Conservation (phyloP, 1,140 invertebrate genomes). For the Tetranychus urticae region DNA sequence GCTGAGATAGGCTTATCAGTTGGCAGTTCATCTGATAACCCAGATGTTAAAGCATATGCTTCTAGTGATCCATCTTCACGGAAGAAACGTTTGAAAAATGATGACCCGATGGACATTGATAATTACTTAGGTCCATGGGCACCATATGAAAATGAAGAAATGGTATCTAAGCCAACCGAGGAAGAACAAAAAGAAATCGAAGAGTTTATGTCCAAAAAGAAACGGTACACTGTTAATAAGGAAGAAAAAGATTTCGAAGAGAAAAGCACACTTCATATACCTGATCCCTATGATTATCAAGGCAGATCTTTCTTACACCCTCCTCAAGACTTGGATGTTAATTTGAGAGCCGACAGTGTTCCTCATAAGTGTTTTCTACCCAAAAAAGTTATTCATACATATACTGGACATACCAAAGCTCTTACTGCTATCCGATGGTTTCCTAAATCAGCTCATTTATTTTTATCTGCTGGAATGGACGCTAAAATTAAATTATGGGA, state of each 20-base stretch:
- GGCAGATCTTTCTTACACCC: conserved; percentile 78
- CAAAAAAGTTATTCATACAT: conserved; percentile 85
- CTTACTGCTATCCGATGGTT: conserved; percentile 88
- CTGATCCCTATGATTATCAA: conserved; percentile 85
- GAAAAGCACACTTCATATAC: conserved; percentile 80
- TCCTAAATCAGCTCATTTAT: conserved; percentile 73
- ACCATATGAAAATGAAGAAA: conserved; percentile 68
- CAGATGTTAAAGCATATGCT: conserved; percentile 36
- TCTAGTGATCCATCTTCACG: conserved; percentile 31
- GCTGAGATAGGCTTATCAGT: background rate
- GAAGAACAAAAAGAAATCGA: conserved; percentile 80
- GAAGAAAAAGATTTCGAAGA: conserved; percentile 79
- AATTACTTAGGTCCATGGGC: conserved; percentile 96
- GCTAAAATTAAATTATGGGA: conserved; percentile 94
- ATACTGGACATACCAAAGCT: conserved; percentile 92
- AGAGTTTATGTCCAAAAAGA: conserved; percentile 69
- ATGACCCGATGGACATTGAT: conserved; percentile 69
- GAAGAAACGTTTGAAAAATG: conserved; percentile 71
- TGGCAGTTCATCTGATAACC: conserved; percentile 47
- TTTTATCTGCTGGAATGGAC: conserved; percentile 91
- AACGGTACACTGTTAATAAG: conserved; percentile 42
- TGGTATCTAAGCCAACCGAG: conserved; percentile 48
- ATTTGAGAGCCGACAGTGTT: conserved; percentile 65
- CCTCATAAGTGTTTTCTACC: conserved; percentile 92
- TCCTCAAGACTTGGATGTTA: conserved; percentile 73